phyloP scores from a whole-genome alignment of 2,888 invertebrate species.

The Parapristionchus giblindavisi region DNA sequence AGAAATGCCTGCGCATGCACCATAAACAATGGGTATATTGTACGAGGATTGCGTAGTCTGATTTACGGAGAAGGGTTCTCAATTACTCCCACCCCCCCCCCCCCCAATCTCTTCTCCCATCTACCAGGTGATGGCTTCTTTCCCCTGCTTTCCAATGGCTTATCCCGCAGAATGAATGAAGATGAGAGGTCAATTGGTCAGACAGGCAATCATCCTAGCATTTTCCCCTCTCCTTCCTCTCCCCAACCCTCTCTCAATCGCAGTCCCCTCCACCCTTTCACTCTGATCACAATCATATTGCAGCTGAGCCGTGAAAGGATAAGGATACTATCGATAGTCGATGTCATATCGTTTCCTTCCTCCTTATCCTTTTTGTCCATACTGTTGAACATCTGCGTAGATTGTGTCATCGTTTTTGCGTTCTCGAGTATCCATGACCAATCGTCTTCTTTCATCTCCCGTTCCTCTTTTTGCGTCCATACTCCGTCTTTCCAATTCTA shows the following conservation, averaged over 20 bases:
- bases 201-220: conserved; percentile 29
- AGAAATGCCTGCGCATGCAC: too few relatives aligned
- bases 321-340: too few relatives aligned
- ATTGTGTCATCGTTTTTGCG: too few relatives aligned
- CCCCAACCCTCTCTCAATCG: conserved; percentile 4
- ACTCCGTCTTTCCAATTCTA: too few relatives aligned
- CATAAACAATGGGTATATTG: conserved; percentile 30
- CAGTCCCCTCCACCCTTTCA: background rate
- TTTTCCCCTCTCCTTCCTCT: too few relatives aligned
- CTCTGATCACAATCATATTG: background rate
- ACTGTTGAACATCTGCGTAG: background rate
- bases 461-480: background rate
- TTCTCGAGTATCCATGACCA: background rate
- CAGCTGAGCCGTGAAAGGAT: too few relatives aligned
- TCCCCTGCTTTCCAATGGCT: conserved; percentile 10
- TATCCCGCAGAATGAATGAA: too few relatives aligned
- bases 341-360: background rate
- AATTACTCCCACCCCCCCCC: background rate
- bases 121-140: background rate
- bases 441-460: background rate
- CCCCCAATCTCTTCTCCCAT: background rate
- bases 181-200: conserved; percentile 36
- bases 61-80: conserved; percentile 5
- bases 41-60: conserved; percentile 27
- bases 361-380: background rate